Percentiles rank a stretch among this genome's conserved stretches.
phyloP scores from a whole-genome alignment of 2,888 invertebrate genomes.

The Adelognathus sp. region DNA sequence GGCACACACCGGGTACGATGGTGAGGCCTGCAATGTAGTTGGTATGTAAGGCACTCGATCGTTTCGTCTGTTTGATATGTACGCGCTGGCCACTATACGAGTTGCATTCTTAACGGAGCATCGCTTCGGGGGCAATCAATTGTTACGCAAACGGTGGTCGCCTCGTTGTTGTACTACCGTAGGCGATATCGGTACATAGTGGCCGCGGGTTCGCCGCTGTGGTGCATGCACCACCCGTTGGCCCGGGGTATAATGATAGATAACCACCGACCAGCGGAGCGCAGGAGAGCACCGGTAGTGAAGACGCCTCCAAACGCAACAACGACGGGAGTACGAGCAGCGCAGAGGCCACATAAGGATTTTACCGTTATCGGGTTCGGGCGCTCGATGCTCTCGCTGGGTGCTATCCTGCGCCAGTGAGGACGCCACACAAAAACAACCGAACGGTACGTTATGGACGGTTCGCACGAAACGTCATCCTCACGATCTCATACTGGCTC shows the following conservation, averaged over 20 bases:
- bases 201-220: not conserved
- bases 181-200: not conserved
- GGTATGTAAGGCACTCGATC: constrained; percentile 8
- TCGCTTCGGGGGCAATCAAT: constrained; percentile 58
- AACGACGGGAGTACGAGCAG: constrained; percentile 20
- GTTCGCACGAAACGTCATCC: constrained; percentile 19
- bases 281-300: constrained; percentile 6
- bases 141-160: constrained; percentile 61
- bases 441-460: constrained; percentile 57
- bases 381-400: constrained; percentile 4
- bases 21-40: not conserved
- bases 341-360: constrained; percentile 12
- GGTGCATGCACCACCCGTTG: not conserved
- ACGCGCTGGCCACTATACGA: not conserved
- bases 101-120: constrained; percentile 37
- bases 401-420: not conserved
- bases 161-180: not conserved
- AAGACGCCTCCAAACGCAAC: not conserved
- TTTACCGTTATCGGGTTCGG: constrained; percentile 66
- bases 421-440: constrained; percentile 1
- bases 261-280: not conserved
- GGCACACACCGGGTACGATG: not conserved
- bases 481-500: not conserved
- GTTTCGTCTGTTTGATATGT: constrained; percentile 10
- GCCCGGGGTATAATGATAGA: constrained; percentile 6